Percentiles rank a stretch among this genome's conserved stretches.
phyloP scores from a whole-genome alignment of 2,888 invertebrate species.

The Xanthia icteritia region DNA sequence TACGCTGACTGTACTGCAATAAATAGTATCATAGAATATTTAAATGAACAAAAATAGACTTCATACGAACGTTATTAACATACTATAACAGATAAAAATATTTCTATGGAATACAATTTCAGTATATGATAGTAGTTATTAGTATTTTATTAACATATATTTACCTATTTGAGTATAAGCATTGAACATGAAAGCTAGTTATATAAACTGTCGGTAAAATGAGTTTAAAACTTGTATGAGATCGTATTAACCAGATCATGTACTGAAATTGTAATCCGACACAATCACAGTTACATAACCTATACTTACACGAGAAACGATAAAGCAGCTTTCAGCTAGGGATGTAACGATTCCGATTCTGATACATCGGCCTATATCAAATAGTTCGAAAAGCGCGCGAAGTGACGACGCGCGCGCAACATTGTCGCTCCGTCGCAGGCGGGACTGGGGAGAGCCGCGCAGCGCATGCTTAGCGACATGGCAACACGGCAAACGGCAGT shows the following conservation, averaged over 20 bases:
- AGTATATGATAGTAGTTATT: conserved; percentile 24
- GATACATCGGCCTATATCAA: no score
- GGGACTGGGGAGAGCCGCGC: no score
- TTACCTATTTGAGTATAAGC: conserved; percentile 33
- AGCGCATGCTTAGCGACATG: no score
- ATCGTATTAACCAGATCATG: conserved; percentile 48
- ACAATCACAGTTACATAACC: conserved; percentile 68
- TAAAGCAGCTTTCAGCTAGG: conserved; percentile 28
- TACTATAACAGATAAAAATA: conserved; percentile 49
- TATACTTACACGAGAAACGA: conserved; percentile 47
- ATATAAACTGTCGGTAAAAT: conserved; percentile 19
- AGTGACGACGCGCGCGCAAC: no score
- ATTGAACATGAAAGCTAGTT: conserved; percentile 3
- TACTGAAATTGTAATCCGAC: conserved; percentile 58
- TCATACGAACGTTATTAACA: conserved; percentile 23
- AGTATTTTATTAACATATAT: conserved; percentile 21
- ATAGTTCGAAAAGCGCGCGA: no score
- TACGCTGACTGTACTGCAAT: conserved; percentile 47
- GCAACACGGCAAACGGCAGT: no score
- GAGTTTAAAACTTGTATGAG: conserved; percentile 27
- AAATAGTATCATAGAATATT: conserved; percentile 49
- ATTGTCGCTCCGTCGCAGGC: no score
- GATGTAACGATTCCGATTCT: no score
- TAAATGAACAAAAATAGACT: conserved; percentile 46
- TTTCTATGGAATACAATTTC: conserved; percentile 51